Evolutionary conservation across 2,113 vertebrate genomes (phyloP).

Genomic region (Erpornis zantholeuca): DNA sequence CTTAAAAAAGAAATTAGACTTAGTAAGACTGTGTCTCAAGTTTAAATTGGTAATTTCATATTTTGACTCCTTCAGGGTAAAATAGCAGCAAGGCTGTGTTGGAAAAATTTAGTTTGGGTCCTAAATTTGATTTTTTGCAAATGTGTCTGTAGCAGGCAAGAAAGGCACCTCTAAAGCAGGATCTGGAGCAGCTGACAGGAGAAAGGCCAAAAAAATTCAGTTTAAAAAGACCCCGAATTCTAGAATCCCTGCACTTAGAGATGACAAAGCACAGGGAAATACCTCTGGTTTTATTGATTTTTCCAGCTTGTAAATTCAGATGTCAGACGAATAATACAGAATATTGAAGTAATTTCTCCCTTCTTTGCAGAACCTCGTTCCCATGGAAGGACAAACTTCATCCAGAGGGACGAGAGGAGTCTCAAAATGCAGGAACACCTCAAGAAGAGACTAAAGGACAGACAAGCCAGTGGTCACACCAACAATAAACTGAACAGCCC

Average conservation of each 20-base stretch:
- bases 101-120: background rate
- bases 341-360: background rate
- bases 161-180: background rate
- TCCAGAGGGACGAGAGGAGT: slow-evolving; percentile 72
- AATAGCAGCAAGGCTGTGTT: background rate
- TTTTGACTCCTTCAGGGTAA: background rate
- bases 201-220: background rate
- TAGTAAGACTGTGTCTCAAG: background rate
- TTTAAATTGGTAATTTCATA: background rate
- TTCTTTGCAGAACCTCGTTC: slow-evolving; percentile 67
- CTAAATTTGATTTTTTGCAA: background rate
- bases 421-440: slow-evolving; percentile 78
- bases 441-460: slow-evolving; percentile 77
- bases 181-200: background rate
- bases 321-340: background rate
- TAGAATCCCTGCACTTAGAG: background rate
- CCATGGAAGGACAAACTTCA: slow-evolving; percentile 73
- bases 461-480: slow-evolving; percentile 60
- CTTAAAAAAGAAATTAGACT: background rate
- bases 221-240: background rate
- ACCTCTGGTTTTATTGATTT: background rate
- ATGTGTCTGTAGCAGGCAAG: background rate
- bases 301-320: background rate
- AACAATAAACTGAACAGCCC: slow-evolving; percentile 71
- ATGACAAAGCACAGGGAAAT: background rate